Base-by-base conservation (phyloP, 2,113 vertebrate genomes). In the Malurus melanocephalus region DNA sequence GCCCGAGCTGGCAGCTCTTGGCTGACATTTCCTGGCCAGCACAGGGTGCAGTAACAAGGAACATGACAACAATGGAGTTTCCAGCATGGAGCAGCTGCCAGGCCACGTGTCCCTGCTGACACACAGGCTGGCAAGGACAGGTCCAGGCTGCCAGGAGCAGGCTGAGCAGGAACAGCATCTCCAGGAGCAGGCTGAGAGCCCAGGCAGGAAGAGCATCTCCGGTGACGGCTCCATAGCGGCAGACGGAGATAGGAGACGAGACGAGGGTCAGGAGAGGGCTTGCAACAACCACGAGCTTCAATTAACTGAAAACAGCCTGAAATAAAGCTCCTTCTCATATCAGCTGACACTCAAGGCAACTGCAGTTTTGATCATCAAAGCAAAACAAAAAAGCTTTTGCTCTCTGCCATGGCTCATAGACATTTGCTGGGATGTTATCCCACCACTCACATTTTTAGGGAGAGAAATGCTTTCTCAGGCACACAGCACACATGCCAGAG, bases 101-200 rank as follows among this genome's bases (percentile, higher is more conserved):
- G 73, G 73, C 80, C 61, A 52, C 20, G 24, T 49, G 86, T 83
- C 91, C 94, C 84, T 27, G 71, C 88, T 83, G 93, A 61, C 79
- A 91, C 10, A 2, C 56, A 49, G 93, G 43, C 87, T 94, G 94
- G 81, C 75, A 55, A 61, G 56, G 75, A 35, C 33, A 86, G 71
- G 80, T 42, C 84, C 74, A 61, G 84, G 1, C 69, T 92, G 91
- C 69, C 88, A 93, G 87, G 74, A 33, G 45, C 84, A 65, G 83
- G 69, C 53, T 93, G 92, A 80, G 69, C 83, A 87, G 86, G 90
- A 95, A 81, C 9, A 75, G 88, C 73, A 93, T 32, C 92, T 64
- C 86, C 83, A 93, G 87, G 87, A 90, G 49, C 90, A 84, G 86
- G 92, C 87, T 88, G 87, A 93, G 88, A 94, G 86, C 93, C 80